Conservation (phyloP, 1,140 invertebrate species). For the Hyles vespertilio region DNA sequence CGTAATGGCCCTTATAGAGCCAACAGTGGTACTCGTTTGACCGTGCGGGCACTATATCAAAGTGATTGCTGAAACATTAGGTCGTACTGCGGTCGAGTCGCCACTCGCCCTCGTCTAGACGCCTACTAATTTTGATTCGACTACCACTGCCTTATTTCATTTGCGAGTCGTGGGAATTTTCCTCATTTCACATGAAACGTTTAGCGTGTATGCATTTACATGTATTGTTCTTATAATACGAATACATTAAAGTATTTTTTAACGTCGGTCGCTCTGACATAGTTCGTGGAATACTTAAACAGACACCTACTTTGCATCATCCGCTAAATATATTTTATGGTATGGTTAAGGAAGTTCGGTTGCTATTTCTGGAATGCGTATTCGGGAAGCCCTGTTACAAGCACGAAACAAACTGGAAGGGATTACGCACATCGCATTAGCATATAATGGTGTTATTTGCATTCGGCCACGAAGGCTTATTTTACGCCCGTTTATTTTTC, state of each 20-base stretch:
- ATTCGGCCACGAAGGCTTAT: slow-evolving; percentile 49
- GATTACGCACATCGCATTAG: slow-evolving; percentile 62
- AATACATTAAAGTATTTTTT: slow-evolving; percentile 2
- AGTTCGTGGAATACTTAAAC: slow-evolving; percentile 7
- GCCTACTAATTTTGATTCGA: slow-evolving; percentile 34
- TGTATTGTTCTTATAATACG: too few species aligned
- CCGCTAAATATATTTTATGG: slow-evolving; percentile 19
- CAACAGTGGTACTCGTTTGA: slow-evolving; percentile 27
- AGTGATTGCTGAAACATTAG: slow-evolving; percentile 45
- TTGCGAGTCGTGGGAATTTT: slow-evolving; percentile 7
- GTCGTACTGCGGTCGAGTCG: slow-evolving; percentile 36
- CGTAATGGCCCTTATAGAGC: slow-evolving; percentile 29
- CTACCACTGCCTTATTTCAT: slow-evolving; percentile 20
- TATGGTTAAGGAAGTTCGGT: slow-evolving; percentile 22
- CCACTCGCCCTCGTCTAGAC: slow-evolving; percentile 41
- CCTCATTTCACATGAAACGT: not conserved
- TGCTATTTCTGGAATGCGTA: slow-evolving; percentile 35
- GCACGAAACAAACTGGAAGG: slow-evolving; percentile 35
- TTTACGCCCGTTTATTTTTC: slow-evolving; percentile 60
- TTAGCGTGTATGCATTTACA: too few species aligned
- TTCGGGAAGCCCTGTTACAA: slow-evolving; percentile 40
- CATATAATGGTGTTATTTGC: slow-evolving; percentile 69
- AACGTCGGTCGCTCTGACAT: not conserved
- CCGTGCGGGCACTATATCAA: slow-evolving; percentile 40
- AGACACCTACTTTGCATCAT: slow-evolving; percentile 9